Percentiles rank a stretch among this genome's conserved stretches.
Conservation (phyloP, 1,140 invertebrate species). For the Scaptomyza hsui region DNA sequence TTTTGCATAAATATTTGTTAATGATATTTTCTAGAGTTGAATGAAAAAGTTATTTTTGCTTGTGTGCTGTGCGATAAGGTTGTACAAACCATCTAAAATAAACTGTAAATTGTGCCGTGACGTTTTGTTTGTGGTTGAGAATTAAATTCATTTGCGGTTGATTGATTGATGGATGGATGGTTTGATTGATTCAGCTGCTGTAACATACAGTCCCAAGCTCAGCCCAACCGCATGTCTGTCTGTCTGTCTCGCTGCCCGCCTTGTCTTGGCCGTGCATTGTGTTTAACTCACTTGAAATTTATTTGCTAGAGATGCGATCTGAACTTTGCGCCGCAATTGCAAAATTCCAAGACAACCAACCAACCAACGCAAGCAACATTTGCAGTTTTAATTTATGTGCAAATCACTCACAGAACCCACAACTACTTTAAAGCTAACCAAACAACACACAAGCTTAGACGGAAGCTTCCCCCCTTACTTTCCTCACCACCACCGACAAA, state of each 20-base stretch:
- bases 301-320: slow-evolving; percentile 72
- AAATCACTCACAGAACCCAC: slow-evolving; percentile 38
- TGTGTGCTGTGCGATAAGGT: too few species aligned
- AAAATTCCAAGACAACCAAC: slow-evolving; percentile 29
- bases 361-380: slow-evolving; percentile 59
- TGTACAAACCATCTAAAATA: slow-evolving; percentile 17
- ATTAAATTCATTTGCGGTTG: slow-evolving; percentile 77
- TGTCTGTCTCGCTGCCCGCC: slow-evolving; percentile 29
- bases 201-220: slow-evolving; percentile 13
- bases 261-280: slow-evolving; percentile 66
- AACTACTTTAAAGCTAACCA: slow-evolving; percentile 15
- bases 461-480: slow-evolving; percentile 33
- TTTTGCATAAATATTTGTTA: neutral
- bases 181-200: slow-evolving; percentile 72
- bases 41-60: neutral
- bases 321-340: slow-evolving; percentile 63
- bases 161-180: slow-evolving; percentile 79
- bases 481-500: slow-evolving; percentile 6
- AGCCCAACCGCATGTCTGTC: slow-evolving; percentile 8
- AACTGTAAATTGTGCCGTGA: slow-evolving; percentile 50
- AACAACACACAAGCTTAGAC: slow-evolving; percentile 25
- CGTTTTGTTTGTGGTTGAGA: slow-evolving; percentile 42
- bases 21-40: slow-evolving; percentile 5
- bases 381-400: slow-evolving; percentile 71
- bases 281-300: slow-evolving; percentile 67